Conservation (phyloP, 2,113 vertebrate genomes). For the Pao palembangensis region DNA sequence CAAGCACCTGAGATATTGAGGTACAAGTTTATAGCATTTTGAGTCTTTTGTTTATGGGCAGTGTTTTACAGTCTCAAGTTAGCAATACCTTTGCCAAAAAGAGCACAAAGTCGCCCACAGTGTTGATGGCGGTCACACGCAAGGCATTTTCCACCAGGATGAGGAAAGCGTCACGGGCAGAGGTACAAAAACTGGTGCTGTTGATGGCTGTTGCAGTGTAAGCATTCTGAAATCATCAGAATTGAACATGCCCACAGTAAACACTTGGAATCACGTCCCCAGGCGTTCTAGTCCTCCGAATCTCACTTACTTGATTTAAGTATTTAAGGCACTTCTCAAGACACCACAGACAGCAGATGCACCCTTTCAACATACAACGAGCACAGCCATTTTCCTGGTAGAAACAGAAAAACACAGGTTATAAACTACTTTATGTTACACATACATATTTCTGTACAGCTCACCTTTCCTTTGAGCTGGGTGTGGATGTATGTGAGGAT, state of each 20-base stretch:
- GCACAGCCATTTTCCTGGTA: slow-evolving; percentile 91
- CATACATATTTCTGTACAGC: slow-evolving; percentile 35
- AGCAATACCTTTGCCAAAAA: slow-evolving; percentile 91
- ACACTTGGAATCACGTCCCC: neutral
- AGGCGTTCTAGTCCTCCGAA: neutral
- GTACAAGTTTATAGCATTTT: neutral
- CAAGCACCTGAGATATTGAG: slow-evolving; percentile 77
- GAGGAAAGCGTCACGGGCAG: slow-evolving; percentile 90
- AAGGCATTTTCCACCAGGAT: slow-evolving; percentile 95
- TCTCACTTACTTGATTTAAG: slow-evolving; percentile 87
- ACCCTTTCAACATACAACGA: slow-evolving; percentile 93
- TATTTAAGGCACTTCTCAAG: slow-evolving; percentile 95
- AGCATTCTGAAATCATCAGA: slow-evolving; percentile 80
- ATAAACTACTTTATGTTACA: neutral
- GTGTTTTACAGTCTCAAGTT: neutral
- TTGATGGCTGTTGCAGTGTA: slow-evolving; percentile 98
- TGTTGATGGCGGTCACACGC: slow-evolving; percentile 92
- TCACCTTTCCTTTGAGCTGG: slow-evolving; percentile 95
- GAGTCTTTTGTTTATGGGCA: neutral
- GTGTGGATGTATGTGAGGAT: slow-evolving; percentile 93
- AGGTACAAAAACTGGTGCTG: slow-evolving; percentile 97
- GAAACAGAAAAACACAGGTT: neutral
- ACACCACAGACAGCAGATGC: slow-evolving; percentile 98
- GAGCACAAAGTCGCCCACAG: slow-evolving; percentile 95
- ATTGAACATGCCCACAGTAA: neutral